Base-by-base conservation (phyloP, 1,140 invertebrate genomes). In the Scaptodrosophila lebanonensis region DNA sequence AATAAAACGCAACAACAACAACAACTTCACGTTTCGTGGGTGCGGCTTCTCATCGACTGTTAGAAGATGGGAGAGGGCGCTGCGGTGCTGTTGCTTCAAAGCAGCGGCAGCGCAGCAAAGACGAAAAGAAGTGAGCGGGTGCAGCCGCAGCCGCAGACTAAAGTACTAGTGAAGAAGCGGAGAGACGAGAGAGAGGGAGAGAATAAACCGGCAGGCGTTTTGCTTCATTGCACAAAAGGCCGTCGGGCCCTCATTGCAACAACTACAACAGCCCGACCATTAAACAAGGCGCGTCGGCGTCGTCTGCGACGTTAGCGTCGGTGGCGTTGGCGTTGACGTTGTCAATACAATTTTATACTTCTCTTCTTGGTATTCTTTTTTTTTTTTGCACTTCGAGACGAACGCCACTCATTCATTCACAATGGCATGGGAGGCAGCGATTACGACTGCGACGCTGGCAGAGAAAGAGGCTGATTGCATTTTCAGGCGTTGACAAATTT, bases 191-290 rank as follows among this genome's bases (percentile, higher is more conserved):
- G 20, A 42, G 13, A 17, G 52, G 27, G 44, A 53, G 51, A 43
- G 51, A 38, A 16, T 27, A 20, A 38, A 42, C 9, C 48, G 17
- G 18, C 20, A 51, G 32, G 9, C 66, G 72, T 60, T 50, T 53
- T 60, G 73, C 72, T 79, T 77, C 67, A 77, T 65, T 77, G 73
- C 72, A 65, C 73, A 76, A 70, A 75, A 77, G 72, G 63, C 67
- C 50, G 66, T 11, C 57, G 27, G 50, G 29, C 42, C 11, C 17
- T 45, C 15, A 17, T 22, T 40, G 40, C 29, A 43, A 43, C 29
- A 43, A 13, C 40, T 22, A 29, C 51, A 32, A 22, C 59, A 42
- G 20, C 27, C 58, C 22, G 8, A 8, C 22, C 22, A 25, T 25
- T 25, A 25, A 25, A 25, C 22, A 25, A 25, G 22, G 22, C 22